phyloP scores from a whole-genome alignment of 2,888 invertebrate species.

The Leptopterna dolabrata region DNA sequence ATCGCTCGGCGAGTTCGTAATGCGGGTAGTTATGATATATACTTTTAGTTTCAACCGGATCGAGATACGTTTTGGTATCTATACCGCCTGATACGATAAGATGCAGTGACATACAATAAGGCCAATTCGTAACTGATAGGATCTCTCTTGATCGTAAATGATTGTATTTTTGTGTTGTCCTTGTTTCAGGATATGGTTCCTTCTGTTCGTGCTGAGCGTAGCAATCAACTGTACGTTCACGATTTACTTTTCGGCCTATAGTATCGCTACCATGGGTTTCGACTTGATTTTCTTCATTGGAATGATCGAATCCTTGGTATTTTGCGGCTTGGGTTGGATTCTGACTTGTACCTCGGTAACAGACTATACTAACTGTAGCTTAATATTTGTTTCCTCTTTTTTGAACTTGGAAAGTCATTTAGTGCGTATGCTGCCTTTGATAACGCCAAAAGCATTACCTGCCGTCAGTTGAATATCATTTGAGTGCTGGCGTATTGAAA shows the following conservation, averaged over 20 bases:
- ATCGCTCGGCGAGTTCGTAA: no score
- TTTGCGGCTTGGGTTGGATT: slow-evolving; percentile 88
- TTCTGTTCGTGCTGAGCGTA: slow-evolving; percentile 87
- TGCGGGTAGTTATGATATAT: no score
- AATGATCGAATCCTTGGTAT: slow-evolving; percentile 83
- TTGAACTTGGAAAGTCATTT: not conserved
- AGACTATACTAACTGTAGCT: slow-evolving; percentile 53
- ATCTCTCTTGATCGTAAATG: no score
- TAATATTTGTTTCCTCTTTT: not conserved
- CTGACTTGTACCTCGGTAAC: slow-evolving; percentile 88
- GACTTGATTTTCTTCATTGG: slow-evolving; percentile 87
- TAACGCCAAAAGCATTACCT: no score
- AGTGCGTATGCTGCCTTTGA: no score
- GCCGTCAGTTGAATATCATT: no score
- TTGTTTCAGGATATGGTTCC: slow-evolving; percentile 85
- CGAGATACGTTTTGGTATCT: no score
- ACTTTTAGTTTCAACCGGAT: no score
- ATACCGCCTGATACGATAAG: no score
- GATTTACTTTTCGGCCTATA: slow-evolving; percentile 88
- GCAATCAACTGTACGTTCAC: slow-evolving; percentile 89
- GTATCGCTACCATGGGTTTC: slow-evolving; percentile 85
- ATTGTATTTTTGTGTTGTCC: not conserved
- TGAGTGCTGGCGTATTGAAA: no score
- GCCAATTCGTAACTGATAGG: no score
- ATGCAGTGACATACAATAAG: no score